These are phyloP conservation scores for Chironomus tentans DNA, from an alignment of 2,888 invertebrate genomes.

Conservation along the genomic window DNA sequence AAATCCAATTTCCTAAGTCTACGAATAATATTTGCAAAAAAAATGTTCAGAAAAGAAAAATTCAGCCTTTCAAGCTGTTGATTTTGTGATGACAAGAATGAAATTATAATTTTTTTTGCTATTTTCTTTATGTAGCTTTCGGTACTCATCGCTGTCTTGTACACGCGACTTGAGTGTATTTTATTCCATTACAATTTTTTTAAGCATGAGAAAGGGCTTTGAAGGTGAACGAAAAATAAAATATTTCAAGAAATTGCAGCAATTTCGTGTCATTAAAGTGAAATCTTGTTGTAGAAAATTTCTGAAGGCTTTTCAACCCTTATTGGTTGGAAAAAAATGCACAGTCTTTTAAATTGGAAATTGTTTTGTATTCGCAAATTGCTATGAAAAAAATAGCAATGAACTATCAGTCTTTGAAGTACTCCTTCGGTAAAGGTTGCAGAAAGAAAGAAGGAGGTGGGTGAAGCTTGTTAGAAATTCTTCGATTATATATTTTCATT, in stretches of 20 bases:
- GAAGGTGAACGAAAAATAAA: background rate
- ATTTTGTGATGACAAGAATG: background rate
- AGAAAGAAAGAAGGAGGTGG: too few species aligned
- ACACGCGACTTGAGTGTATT: background rate
- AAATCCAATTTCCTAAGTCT: too few species aligned
- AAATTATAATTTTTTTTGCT: background rate
- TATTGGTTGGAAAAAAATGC: background rate
- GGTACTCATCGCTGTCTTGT: background rate
- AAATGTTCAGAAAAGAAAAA: too few species aligned
- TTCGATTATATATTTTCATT: too few species aligned
- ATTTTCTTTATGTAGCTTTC: background rate
- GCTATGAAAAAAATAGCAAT: background rate
- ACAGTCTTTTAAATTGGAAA: background rate
- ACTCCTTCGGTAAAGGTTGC: too few species aligned
- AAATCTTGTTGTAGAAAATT: background rate
- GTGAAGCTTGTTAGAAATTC: too few species aligned
- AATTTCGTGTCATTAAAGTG: background rate
- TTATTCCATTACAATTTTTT: background rate
- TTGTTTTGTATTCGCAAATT: background rate
- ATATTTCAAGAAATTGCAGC: background rate
- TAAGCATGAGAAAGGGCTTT: background rate
- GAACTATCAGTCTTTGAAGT: too few species aligned
- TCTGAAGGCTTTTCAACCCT: background rate
- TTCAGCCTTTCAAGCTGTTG: background rate
- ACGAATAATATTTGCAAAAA: background rate